Conservation (phyloP, 2,113 vertebrate genomes). For the Ailurus styani region DNA sequence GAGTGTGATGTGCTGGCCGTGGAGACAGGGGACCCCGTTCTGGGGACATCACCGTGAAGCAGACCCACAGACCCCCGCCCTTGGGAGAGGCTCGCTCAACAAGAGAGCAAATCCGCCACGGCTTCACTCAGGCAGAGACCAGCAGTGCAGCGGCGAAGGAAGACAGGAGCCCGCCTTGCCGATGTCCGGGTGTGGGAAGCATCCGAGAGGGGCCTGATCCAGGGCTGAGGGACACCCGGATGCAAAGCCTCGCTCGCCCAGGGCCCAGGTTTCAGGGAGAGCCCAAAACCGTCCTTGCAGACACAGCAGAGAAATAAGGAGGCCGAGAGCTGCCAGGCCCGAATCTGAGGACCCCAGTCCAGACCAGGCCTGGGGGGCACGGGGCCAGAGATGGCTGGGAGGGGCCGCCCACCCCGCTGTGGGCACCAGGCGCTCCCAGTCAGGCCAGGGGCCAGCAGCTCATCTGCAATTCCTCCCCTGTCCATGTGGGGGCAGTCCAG, state of each 20-base stretch:
- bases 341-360: background rate
- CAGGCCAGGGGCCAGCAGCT: background rate
- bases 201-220: accelerated
- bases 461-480: background rate
- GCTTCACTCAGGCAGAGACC: accelerated
- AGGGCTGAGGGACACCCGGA: accelerated
- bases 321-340: accelerated
- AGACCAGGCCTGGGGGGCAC: background rate
- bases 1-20: accelerated
- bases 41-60: background rate
- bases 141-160: background rate
- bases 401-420: background rate
- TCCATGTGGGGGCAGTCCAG: background rate
- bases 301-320: background rate
- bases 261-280: background rate
- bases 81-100: background rate
- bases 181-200: background rate
- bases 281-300: background rate
- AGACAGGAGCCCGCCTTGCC: background rate
- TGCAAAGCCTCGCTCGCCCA: accelerated
- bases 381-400: too few relatives aligned
- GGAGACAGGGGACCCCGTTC: too few relatives aligned
- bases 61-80: too few relatives aligned
- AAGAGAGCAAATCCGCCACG: too few relatives aligned
- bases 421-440: too few relatives aligned